phyloP scores from a whole-genome alignment of 2,888 invertebrate species.

The Troides aeacus region DNA sequence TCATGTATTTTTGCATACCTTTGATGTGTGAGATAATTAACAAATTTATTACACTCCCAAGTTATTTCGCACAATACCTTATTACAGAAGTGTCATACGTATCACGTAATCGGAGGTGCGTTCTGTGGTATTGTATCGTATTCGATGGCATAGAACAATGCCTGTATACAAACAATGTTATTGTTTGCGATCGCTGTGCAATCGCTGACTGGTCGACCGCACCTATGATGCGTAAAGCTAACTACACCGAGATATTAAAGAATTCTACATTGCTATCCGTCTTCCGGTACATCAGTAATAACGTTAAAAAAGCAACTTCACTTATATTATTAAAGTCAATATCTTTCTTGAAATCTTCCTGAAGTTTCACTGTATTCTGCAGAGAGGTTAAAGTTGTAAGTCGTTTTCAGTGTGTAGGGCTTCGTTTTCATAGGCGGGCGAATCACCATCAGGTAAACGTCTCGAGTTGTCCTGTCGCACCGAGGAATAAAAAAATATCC shows the following conservation, averaged over 20 bases:
- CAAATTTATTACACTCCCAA: neutral
- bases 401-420: too few relatives aligned
- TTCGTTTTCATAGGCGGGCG: too few relatives aligned
- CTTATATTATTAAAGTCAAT: neutral
- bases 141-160: constrained; percentile 18
- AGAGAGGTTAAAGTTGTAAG: too few relatives aligned
- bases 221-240: neutral
- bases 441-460: neutral
- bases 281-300: neutral
- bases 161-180: constrained; percentile 18
- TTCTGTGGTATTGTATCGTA: neutral
- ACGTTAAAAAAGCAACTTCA: neutral
- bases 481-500: too few relatives aligned
- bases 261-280: neutral
- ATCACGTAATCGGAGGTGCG: constrained; percentile 11
- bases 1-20: neutral
- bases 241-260: neutral
- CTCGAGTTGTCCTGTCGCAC: too few relatives aligned
- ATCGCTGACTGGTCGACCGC: neutral
- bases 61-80: constrained; percentile 12
- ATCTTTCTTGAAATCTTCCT: too few relatives aligned
- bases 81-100: constrained; percentile 1
- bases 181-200: constrained; percentile 15
- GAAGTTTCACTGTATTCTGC: too few relatives aligned
- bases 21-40: neutral